phyloP scores from a whole-genome alignment of 2,113 vertebrate genomes.

The Pedetes capensis region DNA sequence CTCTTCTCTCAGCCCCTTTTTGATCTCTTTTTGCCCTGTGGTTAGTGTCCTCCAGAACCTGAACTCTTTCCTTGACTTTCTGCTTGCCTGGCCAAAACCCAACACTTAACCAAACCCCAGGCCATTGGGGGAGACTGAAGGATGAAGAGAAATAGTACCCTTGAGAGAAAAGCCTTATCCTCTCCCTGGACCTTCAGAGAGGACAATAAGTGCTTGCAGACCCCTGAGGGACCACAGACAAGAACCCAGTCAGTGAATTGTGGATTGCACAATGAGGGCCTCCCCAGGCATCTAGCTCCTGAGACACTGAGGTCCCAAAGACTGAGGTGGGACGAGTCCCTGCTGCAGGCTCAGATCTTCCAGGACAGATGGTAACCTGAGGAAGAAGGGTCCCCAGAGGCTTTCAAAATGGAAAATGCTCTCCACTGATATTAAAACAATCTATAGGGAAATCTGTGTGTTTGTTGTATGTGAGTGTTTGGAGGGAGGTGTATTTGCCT shows the following conservation, averaged over 20 bases:
- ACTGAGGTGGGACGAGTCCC: background rate
- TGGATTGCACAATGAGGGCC: background rate
- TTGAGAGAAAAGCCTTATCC: background rate
- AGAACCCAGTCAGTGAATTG: background rate
- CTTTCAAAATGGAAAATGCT: background rate
- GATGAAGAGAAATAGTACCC: background rate
- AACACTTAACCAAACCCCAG: constrained; percentile 4
- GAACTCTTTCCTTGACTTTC: background rate
- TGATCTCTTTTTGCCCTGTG: background rate
- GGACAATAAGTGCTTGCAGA: background rate
- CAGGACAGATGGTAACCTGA: background rate
- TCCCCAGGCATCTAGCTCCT: background rate
- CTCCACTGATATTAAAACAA: background rate
- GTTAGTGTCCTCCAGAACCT: background rate
- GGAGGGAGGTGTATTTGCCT: background rate
- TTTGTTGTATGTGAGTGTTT: background rate
- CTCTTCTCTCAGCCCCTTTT: background rate
- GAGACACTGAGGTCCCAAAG: background rate
- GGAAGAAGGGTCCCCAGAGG: background rate
- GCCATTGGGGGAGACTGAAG: background rate
- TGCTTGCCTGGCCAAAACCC: background rate
- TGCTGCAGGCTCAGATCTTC: background rate
- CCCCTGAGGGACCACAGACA: background rate
- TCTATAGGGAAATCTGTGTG: background rate
- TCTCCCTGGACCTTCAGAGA: background rate